Evolutionary conservation across 2,888 invertebrate genomes (phyloP).

Genomic region (Trypoxylon attenuatum): DNA sequence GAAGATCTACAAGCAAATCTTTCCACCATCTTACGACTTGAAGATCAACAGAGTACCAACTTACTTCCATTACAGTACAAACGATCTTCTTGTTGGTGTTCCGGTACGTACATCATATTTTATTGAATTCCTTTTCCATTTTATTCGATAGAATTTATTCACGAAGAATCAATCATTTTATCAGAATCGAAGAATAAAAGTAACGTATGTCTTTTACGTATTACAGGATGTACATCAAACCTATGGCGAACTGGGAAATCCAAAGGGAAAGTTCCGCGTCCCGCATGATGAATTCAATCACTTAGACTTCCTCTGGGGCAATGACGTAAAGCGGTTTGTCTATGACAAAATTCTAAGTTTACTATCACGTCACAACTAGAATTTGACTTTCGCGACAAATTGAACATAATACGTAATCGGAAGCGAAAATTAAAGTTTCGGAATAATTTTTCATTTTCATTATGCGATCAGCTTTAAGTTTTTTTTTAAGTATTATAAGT

Average conservation of each 20-base stretch:
- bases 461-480: too few species aligned
- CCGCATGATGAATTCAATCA: slow-evolving; percentile 79
- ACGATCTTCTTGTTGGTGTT: slow-evolving; percentile 62
- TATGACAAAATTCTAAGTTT: slow-evolving; percentile 70
- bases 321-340: slow-evolving; percentile 76
- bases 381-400: too few species aligned
- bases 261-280: slow-evolving; percentile 75
- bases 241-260: slow-evolving; percentile 76
- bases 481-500: too few species aligned
- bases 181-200: not conserved
- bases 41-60: slow-evolving; percentile 61
- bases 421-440: too few species aligned
- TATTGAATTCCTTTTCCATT: too few species aligned
- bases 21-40: slow-evolving; percentile 64
- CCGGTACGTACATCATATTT: slow-evolving; percentile 24
- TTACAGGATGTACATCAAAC: slow-evolving; percentile 76
- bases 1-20: slow-evolving; percentile 50
- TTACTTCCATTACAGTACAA: slow-evolving; percentile 61
- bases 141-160: too few species aligned
- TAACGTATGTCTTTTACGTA: not conserved
- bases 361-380: not conserved
- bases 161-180: not conserved
- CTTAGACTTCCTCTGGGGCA: slow-evolving; percentile 81
- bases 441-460: too few species aligned
- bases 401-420: too few species aligned